A percentile compares a stretch with the other conserved stretches of the same genome.
These are phyloP conservation scores for Agriopis marginaria DNA, from an alignment of 2,888 invertebrate genomes.

Conservation along the genomic window DNA sequence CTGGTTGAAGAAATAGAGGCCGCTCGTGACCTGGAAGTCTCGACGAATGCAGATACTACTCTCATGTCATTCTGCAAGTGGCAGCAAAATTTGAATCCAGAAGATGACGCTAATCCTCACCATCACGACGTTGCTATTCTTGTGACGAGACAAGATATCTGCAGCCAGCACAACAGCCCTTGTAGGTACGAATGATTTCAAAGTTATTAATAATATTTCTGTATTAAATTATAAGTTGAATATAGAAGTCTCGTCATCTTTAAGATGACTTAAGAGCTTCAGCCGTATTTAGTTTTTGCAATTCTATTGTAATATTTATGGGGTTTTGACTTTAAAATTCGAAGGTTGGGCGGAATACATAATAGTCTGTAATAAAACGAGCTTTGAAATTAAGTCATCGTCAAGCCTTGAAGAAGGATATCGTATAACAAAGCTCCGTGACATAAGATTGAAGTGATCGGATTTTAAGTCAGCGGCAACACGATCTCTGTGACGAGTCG, in stretches of 20 bases:
- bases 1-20: constrained; percentile 89
- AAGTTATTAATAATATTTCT: not conserved
- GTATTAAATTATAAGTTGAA: constrained; percentile 8
- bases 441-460: constrained; percentile 34
- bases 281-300: constrained; percentile 5
- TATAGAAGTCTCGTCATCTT: constrained; percentile 11
- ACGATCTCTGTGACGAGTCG: constrained; percentile 40
- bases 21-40: constrained; percentile 89
- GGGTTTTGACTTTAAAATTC: not conserved
- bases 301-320: constrained; percentile 5
- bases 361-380: constrained; percentile 26
- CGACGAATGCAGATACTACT: constrained; percentile 93
- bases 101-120: constrained; percentile 92
- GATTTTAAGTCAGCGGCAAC: constrained; percentile 37
- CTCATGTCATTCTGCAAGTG: constrained; percentile 94
- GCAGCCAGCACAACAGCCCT: constrained; percentile 86
- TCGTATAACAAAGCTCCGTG: constrained; percentile 32
- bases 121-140: constrained; percentile 96
- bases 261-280: constrained; percentile 7
- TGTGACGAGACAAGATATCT: constrained; percentile 92
- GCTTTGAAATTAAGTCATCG: constrained; percentile 30
- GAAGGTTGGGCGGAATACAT: constrained; percentile 19
- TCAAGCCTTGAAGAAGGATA: constrained; percentile 19
- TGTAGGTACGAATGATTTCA: constrained; percentile 76
- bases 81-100: constrained; percentile 92